Conservation (phyloP, 2,113 vertebrate genomes). For the Aplodontia rufa region DNA sequence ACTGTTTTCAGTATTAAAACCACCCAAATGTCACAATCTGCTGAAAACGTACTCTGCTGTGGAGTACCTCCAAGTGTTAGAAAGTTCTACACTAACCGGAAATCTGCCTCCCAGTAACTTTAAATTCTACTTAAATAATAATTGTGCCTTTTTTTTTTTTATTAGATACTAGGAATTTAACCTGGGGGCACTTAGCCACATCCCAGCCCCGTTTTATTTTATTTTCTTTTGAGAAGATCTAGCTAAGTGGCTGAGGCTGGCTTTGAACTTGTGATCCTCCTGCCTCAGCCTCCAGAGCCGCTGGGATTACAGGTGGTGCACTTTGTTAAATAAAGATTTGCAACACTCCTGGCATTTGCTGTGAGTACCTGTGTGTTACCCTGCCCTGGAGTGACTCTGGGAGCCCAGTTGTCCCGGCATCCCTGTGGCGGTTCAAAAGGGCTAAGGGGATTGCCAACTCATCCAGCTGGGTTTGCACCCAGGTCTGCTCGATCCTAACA, state of each 20-base stretch:
- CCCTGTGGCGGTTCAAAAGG: too few species aligned
- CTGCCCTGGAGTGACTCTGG: not conserved
- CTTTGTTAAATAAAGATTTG: not conserved
- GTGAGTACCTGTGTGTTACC: fast-evolving
- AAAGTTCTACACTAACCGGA: not conserved
- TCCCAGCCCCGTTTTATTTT: too few species aligned
- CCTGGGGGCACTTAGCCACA: too few species aligned
- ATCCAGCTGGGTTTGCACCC: not conserved
- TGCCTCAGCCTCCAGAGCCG: too few species aligned
- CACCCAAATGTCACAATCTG: fast-evolving
- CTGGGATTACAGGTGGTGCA: too few species aligned
- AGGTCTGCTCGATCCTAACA: not conserved
- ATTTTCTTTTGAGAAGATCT: too few species aligned
- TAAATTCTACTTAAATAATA: too few species aligned
- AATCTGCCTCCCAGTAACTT: not conserved
- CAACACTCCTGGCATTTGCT: not conserved
- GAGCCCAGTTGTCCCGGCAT: not conserved
- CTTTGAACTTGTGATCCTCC: too few species aligned
- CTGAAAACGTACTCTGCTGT: fast-evolving
- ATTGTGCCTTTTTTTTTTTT: too few species aligned
- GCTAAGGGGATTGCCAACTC: not conserved
- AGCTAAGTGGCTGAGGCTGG: too few species aligned
- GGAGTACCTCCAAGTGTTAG: not conserved
- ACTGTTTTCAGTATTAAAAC: fast-evolving
- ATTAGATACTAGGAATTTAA: too few species aligned